phyloP scores from a whole-genome alignment of 2,113 vertebrate species.

The Tetrax tetrax region DNA sequence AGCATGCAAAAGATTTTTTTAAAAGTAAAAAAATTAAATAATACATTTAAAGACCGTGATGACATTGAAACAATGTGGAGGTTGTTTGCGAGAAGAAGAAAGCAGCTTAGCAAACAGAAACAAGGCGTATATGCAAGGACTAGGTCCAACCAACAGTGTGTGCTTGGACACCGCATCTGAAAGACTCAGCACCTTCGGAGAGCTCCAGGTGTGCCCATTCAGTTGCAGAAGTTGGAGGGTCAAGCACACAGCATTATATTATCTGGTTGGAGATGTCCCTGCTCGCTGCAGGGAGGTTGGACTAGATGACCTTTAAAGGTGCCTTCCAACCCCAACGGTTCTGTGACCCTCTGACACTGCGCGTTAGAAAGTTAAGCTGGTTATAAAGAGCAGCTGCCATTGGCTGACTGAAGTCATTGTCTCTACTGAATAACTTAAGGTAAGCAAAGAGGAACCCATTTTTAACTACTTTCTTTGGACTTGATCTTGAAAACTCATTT shows the following conservation, averaged over 20 bases:
- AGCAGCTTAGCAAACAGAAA: not conserved
- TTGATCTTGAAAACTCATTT: not conserved
- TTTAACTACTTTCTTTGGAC: not conserved
- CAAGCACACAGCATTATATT: not conserved
- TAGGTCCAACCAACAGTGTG: too few species aligned
- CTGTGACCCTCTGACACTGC: too few species aligned
- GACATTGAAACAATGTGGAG: not conserved
- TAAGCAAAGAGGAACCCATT: not conserved
- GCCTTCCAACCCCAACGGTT: too few species aligned
- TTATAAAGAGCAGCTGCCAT: not conserved
- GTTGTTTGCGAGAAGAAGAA: not conserved
- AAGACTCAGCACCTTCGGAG: not conserved
- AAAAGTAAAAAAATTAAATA: not conserved
- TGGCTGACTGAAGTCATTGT: rapidly evolving
- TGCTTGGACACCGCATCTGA: not conserved
- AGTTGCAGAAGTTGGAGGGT: not conserved
- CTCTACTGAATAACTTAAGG: not conserved
- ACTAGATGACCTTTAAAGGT: too few species aligned
- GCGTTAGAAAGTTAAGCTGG: not conserved
- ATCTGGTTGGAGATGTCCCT: too few species aligned
- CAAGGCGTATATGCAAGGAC: not conserved
- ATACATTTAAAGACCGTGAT: not conserved
- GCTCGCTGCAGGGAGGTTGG: too few species aligned
- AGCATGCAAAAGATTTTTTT: not conserved
- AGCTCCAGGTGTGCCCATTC: not conserved